Base-by-base conservation (phyloP, 2,113 vertebrate species). In the Vidua macroura region DNA sequence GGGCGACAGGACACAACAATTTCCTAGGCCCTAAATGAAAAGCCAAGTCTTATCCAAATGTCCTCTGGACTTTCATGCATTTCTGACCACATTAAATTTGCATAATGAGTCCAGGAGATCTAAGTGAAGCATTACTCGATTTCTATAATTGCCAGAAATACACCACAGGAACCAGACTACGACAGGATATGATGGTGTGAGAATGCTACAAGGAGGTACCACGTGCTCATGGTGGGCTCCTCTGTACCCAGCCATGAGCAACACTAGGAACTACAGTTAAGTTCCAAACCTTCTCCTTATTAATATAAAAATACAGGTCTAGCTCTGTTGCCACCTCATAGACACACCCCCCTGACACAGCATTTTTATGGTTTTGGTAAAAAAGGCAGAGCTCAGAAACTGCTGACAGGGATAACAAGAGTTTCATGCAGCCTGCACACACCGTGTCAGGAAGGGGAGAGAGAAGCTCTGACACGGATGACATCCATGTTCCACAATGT, bases 391-490 rank as follows among this genome's bases (percentile, higher is more conserved):
- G 52, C 43, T 76, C 35, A 35, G 41, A 62, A 35, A 3, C 43
- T 49, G 35, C 39, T 76, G 70, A n/a, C 41, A 33, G 63, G 39
- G 46, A n/a, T 25, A 73, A 63, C 5, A 64, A 72, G 4, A 4
- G 0, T 7, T 66, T 41, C 37, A 2, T 5, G 68, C 13, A 44
- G 13, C 18, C 63, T 63, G 70, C 44, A 48, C 11, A 21, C 30
- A 7, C 23, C 0, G 0, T 10, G 13, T 5, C 18, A 55, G 33
- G 46, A 68, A 60, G 2, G 11, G 31, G 5, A 53, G n/a, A 44
- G 30, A 39, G 37, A 44, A 77, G 51, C 64, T 83, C 53, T 43
- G 51, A 78, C 86, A 76, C 23, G 55, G 51, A 27, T 51, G 68
- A 86, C 39, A 67, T 10, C 48, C 69, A 5, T 6, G 48, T 28